Conservation (phyloP, 2,113 vertebrate genomes). For the Ochotona princeps region DNA sequence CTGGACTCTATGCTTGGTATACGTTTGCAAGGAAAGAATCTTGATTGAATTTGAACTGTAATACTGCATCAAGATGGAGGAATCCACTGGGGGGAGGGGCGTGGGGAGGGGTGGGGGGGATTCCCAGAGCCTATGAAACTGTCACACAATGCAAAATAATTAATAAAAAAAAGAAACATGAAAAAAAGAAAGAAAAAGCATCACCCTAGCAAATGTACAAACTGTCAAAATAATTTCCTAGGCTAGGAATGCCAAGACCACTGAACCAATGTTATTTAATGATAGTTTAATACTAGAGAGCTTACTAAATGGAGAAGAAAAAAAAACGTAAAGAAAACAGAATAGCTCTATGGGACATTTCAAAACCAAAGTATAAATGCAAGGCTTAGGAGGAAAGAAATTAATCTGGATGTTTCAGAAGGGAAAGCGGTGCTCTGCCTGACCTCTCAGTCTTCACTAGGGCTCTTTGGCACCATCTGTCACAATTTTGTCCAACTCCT, state of each 20-base stretch:
- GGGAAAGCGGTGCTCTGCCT: neutral
- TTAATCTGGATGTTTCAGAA: constrained; percentile 8
- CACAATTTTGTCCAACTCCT: constrained; percentile 51
- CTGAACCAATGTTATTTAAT: constrained; percentile 24
- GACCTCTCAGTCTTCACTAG: constrained; percentile 15
- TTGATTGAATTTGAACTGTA: no score
- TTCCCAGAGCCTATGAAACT: no score
- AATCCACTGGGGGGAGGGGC: no score
- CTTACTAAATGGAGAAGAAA: constrained; percentile 23
- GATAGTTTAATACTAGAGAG: neutral
- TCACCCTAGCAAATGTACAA: neutral
- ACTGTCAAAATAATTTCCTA: neutral
- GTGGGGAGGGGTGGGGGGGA: no score
- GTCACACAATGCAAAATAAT: no score
- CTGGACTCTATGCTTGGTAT: no score
- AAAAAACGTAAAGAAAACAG: neutral
- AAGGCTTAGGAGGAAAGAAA: constrained; percentile 12
- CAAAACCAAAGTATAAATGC: constrained; percentile 38
- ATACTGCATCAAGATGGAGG: no score
- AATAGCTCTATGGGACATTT: neutral
- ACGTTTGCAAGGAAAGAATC: no score
- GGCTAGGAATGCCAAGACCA: neutral
- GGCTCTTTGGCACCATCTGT: constrained; percentile 27
- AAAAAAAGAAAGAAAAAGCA: neutral
- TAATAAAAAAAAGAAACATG: neutral